These are phyloP conservation scores for Bathynomus jamesi DNA, from an alignment of 1,140 invertebrate genomes.

Conservation along the genomic window DNA sequence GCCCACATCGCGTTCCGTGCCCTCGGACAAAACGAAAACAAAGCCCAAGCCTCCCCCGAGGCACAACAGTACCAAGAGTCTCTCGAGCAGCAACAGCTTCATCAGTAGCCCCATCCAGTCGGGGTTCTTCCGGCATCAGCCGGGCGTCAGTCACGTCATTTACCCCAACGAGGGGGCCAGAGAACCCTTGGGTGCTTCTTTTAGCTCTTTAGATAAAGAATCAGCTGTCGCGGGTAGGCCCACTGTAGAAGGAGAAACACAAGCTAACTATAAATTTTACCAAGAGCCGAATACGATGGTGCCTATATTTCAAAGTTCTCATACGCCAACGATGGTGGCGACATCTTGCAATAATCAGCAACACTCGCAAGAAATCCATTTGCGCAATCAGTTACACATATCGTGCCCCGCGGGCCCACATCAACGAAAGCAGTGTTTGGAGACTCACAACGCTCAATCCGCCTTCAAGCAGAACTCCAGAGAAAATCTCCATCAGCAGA, in stretches of 20 bases:
- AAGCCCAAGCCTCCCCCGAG: slow-evolving; percentile 34
- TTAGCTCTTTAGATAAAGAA: background rate
- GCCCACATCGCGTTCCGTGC: slow-evolving; percentile 34
- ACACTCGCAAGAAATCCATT: background rate
- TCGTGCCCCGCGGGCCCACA: background rate
- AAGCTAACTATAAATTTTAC: slow-evolving; percentile 31
- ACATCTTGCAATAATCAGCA: slow-evolving; percentile 10
- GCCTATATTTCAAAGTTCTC: slow-evolving; percentile 17
- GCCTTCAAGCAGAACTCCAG: background rate
- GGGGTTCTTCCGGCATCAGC: slow-evolving; percentile 32
- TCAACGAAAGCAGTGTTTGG: background rate
- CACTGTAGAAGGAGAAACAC: slow-evolving; percentile 18
- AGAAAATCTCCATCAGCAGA: background rate
- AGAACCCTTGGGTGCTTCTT: background rate
- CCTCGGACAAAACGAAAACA: slow-evolving; percentile 18
- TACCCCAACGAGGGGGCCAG: slow-evolving; percentile 7
- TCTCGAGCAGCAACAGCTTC: slow-evolving; percentile 47
- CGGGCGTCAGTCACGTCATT: slow-evolving; percentile 29
- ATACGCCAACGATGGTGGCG: slow-evolving; percentile 10
- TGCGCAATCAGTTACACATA: background rate
- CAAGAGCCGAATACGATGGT: slow-evolving; percentile 34
- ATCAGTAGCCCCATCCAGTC: slow-evolving; percentile 5
- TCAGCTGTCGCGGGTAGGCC: slow-evolving; percentile 14
- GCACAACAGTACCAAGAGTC: slow-evolving; percentile 27
- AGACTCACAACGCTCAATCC: background rate